Percentiles rank a stretch among this genome's conserved stretches.
phyloP scores from a whole-genome alignment of 2,797 vertebrate genomes.

The Argya squamiceps region DNA sequence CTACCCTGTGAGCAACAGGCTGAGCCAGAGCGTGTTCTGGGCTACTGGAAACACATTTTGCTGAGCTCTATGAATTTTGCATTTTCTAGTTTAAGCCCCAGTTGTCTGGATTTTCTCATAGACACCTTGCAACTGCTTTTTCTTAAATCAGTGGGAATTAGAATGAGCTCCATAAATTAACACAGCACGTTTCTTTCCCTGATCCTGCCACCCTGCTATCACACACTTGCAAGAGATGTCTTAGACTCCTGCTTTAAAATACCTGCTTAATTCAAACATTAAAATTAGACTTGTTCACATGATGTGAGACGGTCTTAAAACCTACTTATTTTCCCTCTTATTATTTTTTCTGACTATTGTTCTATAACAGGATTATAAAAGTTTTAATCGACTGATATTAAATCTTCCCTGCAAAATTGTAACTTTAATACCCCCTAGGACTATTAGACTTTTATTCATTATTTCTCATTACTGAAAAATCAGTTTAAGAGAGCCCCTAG shows the following conservation, averaged over 20 bases:
- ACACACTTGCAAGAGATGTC: not conserved
- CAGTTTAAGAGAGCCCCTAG: not conserved
- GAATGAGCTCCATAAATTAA: not conserved
- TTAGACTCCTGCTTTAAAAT: not conserved
- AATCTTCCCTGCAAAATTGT: constrained; percentile 6
- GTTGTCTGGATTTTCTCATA: not conserved
- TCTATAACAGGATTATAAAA: constrained; percentile 20
- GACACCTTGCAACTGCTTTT: not conserved
- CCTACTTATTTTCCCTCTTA: not conserved
- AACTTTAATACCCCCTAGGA: constrained; percentile 23
- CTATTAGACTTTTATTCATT: constrained; percentile 25
- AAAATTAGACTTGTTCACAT: not conserved
- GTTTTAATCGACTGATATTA: constrained; percentile 17
- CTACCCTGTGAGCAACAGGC: not conserved
- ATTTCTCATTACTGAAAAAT: constrained; percentile 33
- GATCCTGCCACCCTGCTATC: not conserved
- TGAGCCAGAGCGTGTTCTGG: not conserved
- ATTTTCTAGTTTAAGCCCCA: not conserved
- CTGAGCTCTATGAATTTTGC: fast-evolving
- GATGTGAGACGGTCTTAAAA: not conserved
- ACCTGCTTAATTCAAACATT: not conserved
- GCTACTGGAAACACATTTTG: not conserved
- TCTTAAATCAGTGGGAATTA: not conserved
- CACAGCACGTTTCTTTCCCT: not conserved
- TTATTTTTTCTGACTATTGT: not conserved